Evolutionary conservation across 2,113 vertebrate species (phyloP).

Genomic region (Lagopus muta): DNA sequence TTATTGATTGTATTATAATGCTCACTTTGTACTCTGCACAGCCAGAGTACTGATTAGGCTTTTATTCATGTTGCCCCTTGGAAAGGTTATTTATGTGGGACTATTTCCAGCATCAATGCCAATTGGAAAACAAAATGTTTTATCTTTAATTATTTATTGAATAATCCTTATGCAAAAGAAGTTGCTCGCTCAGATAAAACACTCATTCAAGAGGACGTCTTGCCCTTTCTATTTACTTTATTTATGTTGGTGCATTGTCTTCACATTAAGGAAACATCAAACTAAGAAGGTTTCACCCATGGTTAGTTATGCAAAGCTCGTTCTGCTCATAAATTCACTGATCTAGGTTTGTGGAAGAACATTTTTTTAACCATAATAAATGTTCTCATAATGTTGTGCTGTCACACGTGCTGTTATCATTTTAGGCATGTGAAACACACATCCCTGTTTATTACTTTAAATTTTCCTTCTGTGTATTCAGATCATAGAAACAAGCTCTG

Average conservation of each 20-base stretch:
- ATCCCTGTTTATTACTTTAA: not conserved
- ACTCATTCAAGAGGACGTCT: not conserved
- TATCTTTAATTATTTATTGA: constrained; percentile 51
- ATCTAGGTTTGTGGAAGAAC: not conserved
- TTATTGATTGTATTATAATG: constrained; percentile 71
- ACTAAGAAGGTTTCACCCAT: not conserved
- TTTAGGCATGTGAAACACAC: not conserved
- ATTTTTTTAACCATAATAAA: not conserved
- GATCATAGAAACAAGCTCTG: not conserved
- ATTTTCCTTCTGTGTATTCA: not conserved
- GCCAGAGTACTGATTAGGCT: constrained; percentile 32
- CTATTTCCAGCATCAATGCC: constrained; percentile 5
- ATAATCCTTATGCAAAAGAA: constrained; percentile 32
- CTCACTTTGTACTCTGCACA: constrained; percentile 39
- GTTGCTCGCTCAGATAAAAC: not conserved
- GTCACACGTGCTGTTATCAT: not conserved
- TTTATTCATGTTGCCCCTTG: not conserved
- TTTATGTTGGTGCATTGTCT: not conserved
- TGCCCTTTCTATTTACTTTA: not conserved
- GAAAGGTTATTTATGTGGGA: constrained; percentile 34
- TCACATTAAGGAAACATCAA: not conserved
- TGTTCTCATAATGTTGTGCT: not conserved
- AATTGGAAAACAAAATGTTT: constrained; percentile 26
- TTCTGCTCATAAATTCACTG: not conserved
- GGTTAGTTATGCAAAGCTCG: not conserved